These are phyloP conservation scores for Mustela nigripes DNA, from an alignment of 2,113 vertebrate genomes.

Conservation along the genomic window DNA sequence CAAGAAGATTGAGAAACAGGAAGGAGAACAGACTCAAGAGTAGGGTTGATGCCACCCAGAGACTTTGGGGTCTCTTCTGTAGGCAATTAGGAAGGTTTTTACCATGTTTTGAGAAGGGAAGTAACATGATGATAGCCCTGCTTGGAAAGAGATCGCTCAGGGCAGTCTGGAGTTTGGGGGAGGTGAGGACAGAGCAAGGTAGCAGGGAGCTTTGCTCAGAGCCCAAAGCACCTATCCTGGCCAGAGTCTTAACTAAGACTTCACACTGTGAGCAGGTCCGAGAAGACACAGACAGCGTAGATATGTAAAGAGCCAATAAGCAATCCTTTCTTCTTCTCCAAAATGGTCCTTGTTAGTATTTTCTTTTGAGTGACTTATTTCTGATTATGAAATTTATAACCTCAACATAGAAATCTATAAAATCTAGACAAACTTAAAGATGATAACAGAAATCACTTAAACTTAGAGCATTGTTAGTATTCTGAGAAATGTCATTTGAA, in stretches of 20 bases:
- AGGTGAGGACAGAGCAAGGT: neutral
- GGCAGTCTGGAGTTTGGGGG: neutral
- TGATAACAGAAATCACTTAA: neutral
- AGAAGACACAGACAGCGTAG: neutral
- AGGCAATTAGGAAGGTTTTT: neutral
- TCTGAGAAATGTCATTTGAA: neutral
- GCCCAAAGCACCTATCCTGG: fast-evolving
- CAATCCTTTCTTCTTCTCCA: neutral
- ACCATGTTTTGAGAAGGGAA: neutral
- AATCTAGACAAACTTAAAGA: neutral
- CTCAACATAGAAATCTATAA: neutral
- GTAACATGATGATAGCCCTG: fast-evolving
- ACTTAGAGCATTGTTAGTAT: neutral
- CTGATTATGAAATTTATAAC: neutral
- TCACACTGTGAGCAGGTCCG: neutral
- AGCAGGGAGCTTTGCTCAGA: neutral
- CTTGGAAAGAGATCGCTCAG: neutral
- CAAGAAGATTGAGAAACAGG: neutral
- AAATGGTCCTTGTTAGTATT: neutral
- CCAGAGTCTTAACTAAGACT: neutral
- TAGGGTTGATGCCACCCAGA: neutral
- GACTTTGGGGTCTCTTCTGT: neutral
- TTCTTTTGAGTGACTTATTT: neutral
- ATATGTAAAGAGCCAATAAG: neutral
- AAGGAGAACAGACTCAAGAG: neutral